A percentile compares a stretch with the other conserved stretches of the same genome.
Evolutionary conservation across 2,113 vertebrate species (phyloP).

Genomic region (Charadrius vociferus): DNA sequence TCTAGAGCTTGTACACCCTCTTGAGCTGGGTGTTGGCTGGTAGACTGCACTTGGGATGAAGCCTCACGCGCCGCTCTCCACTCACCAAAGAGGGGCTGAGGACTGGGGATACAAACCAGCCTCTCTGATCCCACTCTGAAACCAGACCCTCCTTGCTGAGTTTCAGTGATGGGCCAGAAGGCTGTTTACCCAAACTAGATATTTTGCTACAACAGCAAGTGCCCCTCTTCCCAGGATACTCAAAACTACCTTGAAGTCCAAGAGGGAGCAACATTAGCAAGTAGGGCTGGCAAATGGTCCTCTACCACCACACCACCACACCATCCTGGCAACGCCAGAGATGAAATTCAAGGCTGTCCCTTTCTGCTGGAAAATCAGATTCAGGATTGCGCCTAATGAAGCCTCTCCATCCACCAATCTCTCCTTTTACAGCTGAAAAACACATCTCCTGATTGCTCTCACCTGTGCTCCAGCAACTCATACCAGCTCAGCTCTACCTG

Average conservation of each 20-base stretch:
- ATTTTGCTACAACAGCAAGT: not conserved
- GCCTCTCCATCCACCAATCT: not conserved
- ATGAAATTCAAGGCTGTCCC: not conserved
- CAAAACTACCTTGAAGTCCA: not conserved
- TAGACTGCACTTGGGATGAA: not conserved
- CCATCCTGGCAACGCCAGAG: not conserved
- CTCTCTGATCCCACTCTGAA: not conserved
- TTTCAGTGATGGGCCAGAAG: not conserved
- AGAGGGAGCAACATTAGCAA: not conserved
- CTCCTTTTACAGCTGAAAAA: not conserved
- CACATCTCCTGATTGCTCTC: not conserved
- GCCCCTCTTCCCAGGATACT: not conserved
- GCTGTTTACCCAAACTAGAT: not conserved
- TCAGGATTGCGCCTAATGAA: not conserved
- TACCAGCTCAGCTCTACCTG: not conserved
- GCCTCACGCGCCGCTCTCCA: not conserved
- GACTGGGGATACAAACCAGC: not conserved
- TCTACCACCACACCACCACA: not conserved
- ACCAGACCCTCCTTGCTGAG: not conserved
- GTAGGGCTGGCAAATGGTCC: not conserved
- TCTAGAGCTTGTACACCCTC: not conserved
- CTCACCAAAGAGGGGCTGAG: not conserved
- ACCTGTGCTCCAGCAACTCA: not conserved
- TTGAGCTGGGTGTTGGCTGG: not conserved
- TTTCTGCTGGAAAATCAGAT: not conserved